Evolutionary conservation across 2,888 invertebrate genomes (phyloP).

Genomic region (Temnothorax ravouxi): DNA sequence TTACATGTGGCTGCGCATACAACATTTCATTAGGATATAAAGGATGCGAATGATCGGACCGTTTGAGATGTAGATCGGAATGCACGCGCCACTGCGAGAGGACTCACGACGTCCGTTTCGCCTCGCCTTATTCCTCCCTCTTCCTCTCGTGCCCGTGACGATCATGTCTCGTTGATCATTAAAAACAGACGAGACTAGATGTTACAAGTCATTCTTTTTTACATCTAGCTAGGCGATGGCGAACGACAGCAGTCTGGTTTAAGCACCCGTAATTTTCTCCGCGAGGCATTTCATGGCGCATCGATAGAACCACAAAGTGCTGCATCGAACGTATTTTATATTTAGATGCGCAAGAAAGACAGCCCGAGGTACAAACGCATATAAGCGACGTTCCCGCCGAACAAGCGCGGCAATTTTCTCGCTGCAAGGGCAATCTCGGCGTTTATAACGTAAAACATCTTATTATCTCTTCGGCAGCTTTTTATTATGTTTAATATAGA

Average conservation of each 20-base stretch:
- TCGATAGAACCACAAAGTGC: not conserved
- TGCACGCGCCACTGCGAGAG: not conserved
- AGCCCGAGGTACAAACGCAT: not conserved
- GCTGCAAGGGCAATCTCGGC: constrained; percentile 2
- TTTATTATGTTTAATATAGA: constrained; percentile 61
- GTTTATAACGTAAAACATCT: constrained; percentile 31
- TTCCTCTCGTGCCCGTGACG: not conserved
- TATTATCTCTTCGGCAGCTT: constrained; percentile 7
- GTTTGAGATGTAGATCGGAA: constrained; percentile 41
- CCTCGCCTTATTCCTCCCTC: not conserved
- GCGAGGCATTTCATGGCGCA: constrained; percentile 4
- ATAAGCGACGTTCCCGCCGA: not conserved
- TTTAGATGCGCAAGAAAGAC: not conserved
- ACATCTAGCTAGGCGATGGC: not conserved
- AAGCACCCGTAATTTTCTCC: constrained; percentile 25
- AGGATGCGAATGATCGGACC: constrained; percentile 15
- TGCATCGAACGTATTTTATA: constrained; percentile 22
- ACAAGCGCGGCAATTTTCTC: constrained; percentile 35
- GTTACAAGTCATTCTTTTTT: not conserved
- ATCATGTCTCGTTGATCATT: not conserved
- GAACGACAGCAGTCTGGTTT: not conserved
- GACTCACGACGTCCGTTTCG: not conserved
- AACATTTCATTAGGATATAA: constrained; percentile 43
- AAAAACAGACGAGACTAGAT: not conserved
- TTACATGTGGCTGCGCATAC: constrained; percentile 23